phyloP scores from a whole-genome alignment of 2,113 vertebrate species.

The Tor tambroides region DNA sequence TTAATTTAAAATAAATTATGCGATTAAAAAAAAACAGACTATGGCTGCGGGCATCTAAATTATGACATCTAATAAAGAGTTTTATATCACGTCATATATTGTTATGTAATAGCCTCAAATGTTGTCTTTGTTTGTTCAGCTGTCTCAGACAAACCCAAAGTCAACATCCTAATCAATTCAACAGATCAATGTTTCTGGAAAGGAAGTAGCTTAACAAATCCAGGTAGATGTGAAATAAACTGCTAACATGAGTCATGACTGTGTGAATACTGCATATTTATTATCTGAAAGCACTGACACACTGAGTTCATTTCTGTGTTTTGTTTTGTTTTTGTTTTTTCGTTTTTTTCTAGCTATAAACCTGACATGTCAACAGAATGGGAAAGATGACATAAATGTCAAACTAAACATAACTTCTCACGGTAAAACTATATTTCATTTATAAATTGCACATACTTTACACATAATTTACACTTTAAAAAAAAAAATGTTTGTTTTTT shows the following conservation, averaged over 20 bases:
- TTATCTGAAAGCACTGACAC: neutral
- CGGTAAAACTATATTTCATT: neutral
- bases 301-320: neutral
- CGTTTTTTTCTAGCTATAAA: neutral
- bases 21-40: neutral
- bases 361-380: neutral
- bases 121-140: neutral
- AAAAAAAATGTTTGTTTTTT: neutral
- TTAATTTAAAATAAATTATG: too few species aligned
- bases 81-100: neutral
- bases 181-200: rapidly evolving
- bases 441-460: neutral
- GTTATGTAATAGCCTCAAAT: neutral
- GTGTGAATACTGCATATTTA: neutral
- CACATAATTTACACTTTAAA: too few species aligned
- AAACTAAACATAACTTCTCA: neutral
- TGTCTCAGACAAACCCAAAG: neutral
- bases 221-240: neutral
- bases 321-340: neutral
- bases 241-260: neutral
- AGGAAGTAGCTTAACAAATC: rapidly evolving
- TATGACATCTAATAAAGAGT: neutral
- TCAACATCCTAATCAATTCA: neutral
- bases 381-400: neutral
- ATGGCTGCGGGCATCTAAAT: neutral